Percentiles rank a stretch among this genome's conserved stretches.
Conservation (phyloP, 2,113 vertebrate genomes). For the Pteronura brasiliensis region DNA sequence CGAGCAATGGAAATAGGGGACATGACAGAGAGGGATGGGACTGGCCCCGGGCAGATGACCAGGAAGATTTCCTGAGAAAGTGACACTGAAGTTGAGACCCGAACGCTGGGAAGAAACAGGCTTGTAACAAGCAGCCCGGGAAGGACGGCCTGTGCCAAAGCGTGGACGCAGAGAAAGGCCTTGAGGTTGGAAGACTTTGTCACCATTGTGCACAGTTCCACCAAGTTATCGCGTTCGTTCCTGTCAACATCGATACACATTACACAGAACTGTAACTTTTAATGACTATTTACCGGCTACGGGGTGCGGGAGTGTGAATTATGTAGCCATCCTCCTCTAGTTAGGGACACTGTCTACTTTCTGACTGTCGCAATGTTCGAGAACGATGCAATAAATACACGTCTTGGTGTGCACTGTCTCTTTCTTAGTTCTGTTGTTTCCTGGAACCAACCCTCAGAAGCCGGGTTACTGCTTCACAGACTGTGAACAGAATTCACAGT, state of each 20-base stretch:
- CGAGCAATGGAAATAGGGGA: accelerated
- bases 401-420: neutral
- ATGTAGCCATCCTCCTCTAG: neutral
- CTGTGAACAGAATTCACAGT: neutral
- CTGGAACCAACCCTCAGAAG: neutral
- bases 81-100: neutral
- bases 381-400: no score
- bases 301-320: accelerated
- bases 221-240: accelerated
- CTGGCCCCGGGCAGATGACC: accelerated
- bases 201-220: accelerated
- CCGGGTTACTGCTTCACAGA: neutral
- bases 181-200: neutral
- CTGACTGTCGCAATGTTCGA: no score
- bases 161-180: neutral
- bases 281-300: accelerated
- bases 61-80: neutral
- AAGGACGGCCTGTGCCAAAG: accelerated
- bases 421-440: neutral
- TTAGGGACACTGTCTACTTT: neutral
- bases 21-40: neutral
- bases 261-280: accelerated
- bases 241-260: neutral
- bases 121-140: neutral
- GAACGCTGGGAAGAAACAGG: neutral